These are phyloP conservation scores for Sipha flava DNA, from an alignment of 1,140 invertebrate species.

Conservation along the genomic window DNA sequence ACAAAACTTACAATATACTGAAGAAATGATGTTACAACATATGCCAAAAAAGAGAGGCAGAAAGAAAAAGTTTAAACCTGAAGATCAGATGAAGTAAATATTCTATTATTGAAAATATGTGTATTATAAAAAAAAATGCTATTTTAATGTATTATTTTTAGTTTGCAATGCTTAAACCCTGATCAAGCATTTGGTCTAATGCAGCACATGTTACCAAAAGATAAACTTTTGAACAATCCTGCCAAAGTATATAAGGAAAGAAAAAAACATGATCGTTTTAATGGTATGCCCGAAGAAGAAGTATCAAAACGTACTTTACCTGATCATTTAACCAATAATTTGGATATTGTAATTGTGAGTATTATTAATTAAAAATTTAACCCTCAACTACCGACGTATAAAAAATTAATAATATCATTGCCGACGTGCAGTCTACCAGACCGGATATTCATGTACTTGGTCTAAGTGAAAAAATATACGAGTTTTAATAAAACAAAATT, in stretches of 20 bases:
- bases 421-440: background rate
- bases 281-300: slow-evolving; percentile 94
- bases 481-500: background rate
- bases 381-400: too few species aligned
- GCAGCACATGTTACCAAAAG: slow-evolving; percentile 24
- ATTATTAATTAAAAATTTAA: background rate
- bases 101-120: too few species aligned
- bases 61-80: slow-evolving; percentile 64
- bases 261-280: slow-evolving; percentile 92
- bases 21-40: slow-evolving; percentile 45
- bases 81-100: slow-evolving; percentile 42
- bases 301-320: slow-evolving; percentile 84
- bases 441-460: slow-evolving; percentile 17
- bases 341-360: slow-evolving; percentile 97
- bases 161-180: slow-evolving; percentile 23
- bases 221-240: background rate
- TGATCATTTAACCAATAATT: slow-evolving; percentile 81
- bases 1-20: slow-evolving; percentile 39
- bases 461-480: background rate
- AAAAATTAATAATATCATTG: background rate
- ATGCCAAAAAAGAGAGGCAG: slow-evolving; percentile 71
- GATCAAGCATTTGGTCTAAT: slow-evolving; percentile 22
- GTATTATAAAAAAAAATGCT: too few species aligned
- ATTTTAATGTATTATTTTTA: too few species aligned
- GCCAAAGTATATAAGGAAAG: slow-evolving; percentile 65